Evolutionary conservation across 2,888 invertebrate species (phyloP), one percentile per base, ranked within the genome.

Genomic region (Caenorhabditis panamensis): DNA sequence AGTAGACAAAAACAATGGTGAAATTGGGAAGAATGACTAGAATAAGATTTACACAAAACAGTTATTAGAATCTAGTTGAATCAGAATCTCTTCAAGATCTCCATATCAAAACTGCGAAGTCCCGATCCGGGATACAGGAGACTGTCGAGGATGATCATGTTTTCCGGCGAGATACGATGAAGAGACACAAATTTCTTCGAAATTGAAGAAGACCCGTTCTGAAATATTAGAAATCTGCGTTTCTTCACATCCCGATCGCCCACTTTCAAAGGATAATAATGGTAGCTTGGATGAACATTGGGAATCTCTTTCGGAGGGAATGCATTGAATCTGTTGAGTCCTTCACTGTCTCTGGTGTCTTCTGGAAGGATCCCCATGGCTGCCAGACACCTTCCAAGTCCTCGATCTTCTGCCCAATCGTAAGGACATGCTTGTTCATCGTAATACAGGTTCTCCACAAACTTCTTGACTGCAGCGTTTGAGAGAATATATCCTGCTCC

Each of bases 401-500:
- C 87, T 16, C 86, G 64, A 54, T 88, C 88, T 47, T 88, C 88
- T 56, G 66, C 77, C 31, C 67, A 64, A 54, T 83, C 77, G 53
- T 81, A 84, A 1, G 85, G 84, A 64, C 88, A 88, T 6, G 69
- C 18, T 1, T 81, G 71, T 22, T 79, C 68, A 56, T 88, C 83
- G 56, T 58, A 47, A 53, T 80, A 86, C 1, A 82, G 53, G 2
- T 79, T 20, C n/a, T 78, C 63, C 1, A 71, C 79, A 47, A 88
- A 87, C 16, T 82, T 20, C n/a, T 63, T 66, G n/a, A 86, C 56
- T 4, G 86, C 83, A 5, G 59, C 84, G 18, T 72, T 82, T 5
- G 86, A 86, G 1, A 88, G 69, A 6, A 87, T 81, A 71, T 88
- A 88, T 1, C 85, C 86, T 9, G 84, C 82, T 18, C 87, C 87